phyloP scores from a whole-genome alignment of 2,113 vertebrate genomes.

The Polypterus senegalus region DNA sequence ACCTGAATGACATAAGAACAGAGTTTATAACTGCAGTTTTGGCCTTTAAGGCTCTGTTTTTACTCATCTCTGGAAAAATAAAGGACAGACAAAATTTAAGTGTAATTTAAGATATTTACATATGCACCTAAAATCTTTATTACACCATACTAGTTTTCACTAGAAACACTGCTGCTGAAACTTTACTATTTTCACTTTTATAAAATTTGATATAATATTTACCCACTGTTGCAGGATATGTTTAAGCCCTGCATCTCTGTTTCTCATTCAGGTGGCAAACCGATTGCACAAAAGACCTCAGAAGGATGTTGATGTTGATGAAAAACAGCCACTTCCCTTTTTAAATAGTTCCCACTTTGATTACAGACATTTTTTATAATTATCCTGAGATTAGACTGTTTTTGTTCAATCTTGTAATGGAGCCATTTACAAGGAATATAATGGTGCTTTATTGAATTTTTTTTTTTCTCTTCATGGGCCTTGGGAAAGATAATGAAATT shows the following conservation, averaged over 20 bases:
- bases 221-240: too few species aligned
- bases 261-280: constrained; percentile 16
- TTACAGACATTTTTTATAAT: constrained; percentile 91
- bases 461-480: constrained; percentile 35
- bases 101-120: too few species aligned
- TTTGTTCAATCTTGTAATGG: constrained; percentile 64
- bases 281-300: constrained; percentile 38
- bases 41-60: too few species aligned
- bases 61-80: too few species aligned
- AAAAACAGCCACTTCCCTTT: constrained; percentile 65
- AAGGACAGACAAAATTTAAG: too few species aligned
- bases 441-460: constrained; percentile 84
- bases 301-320: constrained; percentile 53
- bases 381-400: constrained; percentile 65
- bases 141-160: too few species aligned
- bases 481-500: constrained; percentile 44
- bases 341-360: constrained; percentile 74
- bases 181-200: too few species aligned
- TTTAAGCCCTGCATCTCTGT: neutral
- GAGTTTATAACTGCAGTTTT: too few species aligned
- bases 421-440: constrained; percentile 76
- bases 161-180: too few species aligned
- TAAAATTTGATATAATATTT: too few species aligned
- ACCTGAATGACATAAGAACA: too few species aligned
- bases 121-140: too few species aligned